Base-by-base conservation (phyloP, 2,113 vertebrate species). In the Albula glossodonta region DNA sequence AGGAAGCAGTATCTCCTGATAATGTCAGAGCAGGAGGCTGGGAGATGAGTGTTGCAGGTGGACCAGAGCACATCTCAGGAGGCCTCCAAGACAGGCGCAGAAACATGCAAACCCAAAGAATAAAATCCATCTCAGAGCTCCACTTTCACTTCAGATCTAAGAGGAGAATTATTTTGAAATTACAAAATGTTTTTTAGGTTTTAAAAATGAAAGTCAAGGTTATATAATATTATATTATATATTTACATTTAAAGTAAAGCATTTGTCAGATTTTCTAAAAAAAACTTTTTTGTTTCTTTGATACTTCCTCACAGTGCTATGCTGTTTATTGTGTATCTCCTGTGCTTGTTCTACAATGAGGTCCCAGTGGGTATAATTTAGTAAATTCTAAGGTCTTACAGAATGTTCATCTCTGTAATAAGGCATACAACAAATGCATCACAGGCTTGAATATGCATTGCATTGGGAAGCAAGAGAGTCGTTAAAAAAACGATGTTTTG, bases 401-500 rank as follows among this genome's bases (percentile, higher is more conserved):
- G 91, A 93, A 92, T 92, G 94, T 87, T 90, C 89, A 94, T 94
- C 90, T 91, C 89, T 89, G 91, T 93, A 95, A 94, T 95, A 95
- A 95, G 91, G 88, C 89, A 94, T 91, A 90, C 87, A 91, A 93
- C 92, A 92, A 93, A 92, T 92, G 93, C 90, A 94, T 93, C 92
- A 93, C 90, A 94, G 90, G 93, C 91, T 85, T 88, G 90, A 95
- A 92, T 92, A 91, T 78, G 89, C 91, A 93, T 95, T 91, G 88
- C 94, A 94, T 93, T 93, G 78, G 70, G 66, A 31, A 74, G 78
- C 91, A 91, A 90, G 92, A 93, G 82, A 90, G 51, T 57, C n/a
- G 66, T 86, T 80, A 85, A 85, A 92, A 92, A 91, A 86, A 89
- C 93, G 88, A 90, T 77, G 87, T 93, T 93, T 94, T 95, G 92